Percentiles rank a stretch among this genome's conserved stretches.
Evolutionary conservation across 2,797 vertebrate species (phyloP).

Genomic region (Onychomys torridus): DNA sequence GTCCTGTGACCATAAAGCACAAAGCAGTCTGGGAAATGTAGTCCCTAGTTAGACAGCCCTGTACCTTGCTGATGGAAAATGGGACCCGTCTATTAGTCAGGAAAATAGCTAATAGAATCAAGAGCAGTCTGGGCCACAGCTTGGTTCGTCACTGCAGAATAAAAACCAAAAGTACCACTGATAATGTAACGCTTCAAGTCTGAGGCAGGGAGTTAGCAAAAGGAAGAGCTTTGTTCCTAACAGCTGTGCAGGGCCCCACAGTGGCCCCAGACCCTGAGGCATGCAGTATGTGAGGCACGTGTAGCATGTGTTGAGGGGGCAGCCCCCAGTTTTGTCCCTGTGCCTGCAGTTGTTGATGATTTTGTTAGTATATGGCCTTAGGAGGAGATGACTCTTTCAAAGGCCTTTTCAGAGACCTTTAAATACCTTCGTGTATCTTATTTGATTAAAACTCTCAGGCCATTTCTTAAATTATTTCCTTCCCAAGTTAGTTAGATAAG

Average conservation of each 20-base stretch:
- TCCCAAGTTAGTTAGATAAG: conserved; percentile 61
- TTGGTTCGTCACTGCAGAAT: not conserved
- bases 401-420: conserved; percentile 59
- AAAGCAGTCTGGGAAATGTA: no score
- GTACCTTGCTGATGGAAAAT: no score
- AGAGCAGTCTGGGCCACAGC: not conserved
- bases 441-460: conserved; percentile 53
- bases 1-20: no score
- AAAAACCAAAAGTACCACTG: not conserved
- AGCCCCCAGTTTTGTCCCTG: not conserved
- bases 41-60: no score
- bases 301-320: not conserved
- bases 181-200: not conserved
- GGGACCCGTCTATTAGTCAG: no score
- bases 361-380: not conserved
- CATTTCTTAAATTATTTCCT: not conserved
- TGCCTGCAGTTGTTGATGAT: not conserved
- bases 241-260: not conserved
- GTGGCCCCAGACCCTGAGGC: not conserved
- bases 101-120: not conserved
- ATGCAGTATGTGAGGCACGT: not conserved
- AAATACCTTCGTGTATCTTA: conserved; percentile 55
- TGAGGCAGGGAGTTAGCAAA: not conserved
- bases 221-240: not conserved
- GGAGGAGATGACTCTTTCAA: not conserved